These are phyloP conservation scores for Dendrophyllia cribrosa DNA, from an alignment of 64 coral and sea anemone genomes.

Conservation along the genomic window DNA sequence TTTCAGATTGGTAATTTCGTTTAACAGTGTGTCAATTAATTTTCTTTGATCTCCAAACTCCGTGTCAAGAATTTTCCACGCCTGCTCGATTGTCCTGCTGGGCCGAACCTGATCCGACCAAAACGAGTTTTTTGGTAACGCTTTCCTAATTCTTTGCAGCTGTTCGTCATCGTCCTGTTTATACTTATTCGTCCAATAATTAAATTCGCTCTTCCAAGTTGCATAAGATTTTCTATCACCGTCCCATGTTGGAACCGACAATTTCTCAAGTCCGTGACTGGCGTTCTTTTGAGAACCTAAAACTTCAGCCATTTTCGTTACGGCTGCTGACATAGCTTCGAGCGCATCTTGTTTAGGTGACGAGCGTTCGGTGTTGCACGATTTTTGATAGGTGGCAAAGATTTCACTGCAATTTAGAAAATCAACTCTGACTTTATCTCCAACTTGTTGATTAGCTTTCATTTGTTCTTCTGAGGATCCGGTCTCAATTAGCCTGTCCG, in stretches of 20 bases:
- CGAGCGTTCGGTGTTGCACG: not conserved
- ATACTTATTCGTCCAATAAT: conserved; percentile 27
- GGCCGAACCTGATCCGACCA: conserved; percentile 9
- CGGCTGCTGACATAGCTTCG: too few relatives aligned
- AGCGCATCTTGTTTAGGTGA: too few relatives aligned
- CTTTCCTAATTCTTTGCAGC: conserved; percentile 9
- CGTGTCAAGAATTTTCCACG: conserved; percentile 23
- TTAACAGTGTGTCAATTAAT: conserved; percentile 25
- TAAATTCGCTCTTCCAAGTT: not conserved
- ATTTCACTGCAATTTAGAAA: conserved; percentile 5
- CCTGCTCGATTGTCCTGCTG: conserved; percentile 2
- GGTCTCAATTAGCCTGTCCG: conserved; percentile 30
- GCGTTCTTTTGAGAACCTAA: too few relatives aligned
- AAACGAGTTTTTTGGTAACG: not conserved
- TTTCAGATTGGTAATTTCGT: conserved; percentile 24
- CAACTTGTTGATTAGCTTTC: not conserved
- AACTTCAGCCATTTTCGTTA: too few relatives aligned
- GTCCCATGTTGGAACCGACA: not conserved
- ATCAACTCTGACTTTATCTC: conserved; percentile 27
- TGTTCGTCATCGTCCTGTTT: conserved; percentile 50
- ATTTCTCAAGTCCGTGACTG: too few relatives aligned
- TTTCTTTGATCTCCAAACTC: conserved; percentile 27
- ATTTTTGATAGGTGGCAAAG: conserved; percentile 28
- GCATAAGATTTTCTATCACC: not conserved
- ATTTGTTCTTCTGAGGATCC: not conserved